These are phyloP conservation scores for Caenorhabditis sp. DNA, from an alignment of 2,888 invertebrate species.

Conservation along the genomic window DNA sequence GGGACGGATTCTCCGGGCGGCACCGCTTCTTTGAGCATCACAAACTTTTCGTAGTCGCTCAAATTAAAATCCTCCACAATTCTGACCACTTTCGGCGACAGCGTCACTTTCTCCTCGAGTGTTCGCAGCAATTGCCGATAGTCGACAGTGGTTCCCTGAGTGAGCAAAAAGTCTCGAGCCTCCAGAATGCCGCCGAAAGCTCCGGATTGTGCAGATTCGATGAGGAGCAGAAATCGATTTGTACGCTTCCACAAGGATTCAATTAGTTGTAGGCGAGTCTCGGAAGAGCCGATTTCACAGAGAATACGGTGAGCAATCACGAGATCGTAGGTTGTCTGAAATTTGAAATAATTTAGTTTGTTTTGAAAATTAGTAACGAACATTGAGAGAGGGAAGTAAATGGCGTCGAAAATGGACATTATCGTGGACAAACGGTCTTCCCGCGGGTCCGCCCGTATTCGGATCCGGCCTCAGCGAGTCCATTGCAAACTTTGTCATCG, in stretches of 20 bases:
- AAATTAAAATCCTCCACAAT: slow-evolving; percentile 63
- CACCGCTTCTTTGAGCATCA: slow-evolving; percentile 68
- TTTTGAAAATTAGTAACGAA: neutral
- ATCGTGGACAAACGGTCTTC: slow-evolving; percentile 63
- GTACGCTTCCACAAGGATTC: slow-evolving; percentile 74
- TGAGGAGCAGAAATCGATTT: slow-evolving; percentile 72
- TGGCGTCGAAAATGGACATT: slow-evolving; percentile 72
- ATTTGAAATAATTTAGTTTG: neutral
- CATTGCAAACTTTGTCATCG: slow-evolving; percentile 86
- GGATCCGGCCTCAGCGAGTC: slow-evolving; percentile 74
- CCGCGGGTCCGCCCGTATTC: neutral
- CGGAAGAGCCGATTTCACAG: slow-evolving; percentile 68
- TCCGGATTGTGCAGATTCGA: slow-evolving; percentile 72
- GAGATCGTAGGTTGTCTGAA: slow-evolving; percentile 73
- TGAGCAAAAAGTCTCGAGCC: slow-evolving; percentile 87
- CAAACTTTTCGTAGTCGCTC: slow-evolving; percentile 71
- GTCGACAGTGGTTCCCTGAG: slow-evolving; percentile 79
- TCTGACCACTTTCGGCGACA: slow-evolving; percentile 36
- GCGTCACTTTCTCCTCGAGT: slow-evolving; percentile 34
- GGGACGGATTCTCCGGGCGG: slow-evolving; percentile 66
- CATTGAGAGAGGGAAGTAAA: slow-evolving; percentile 67
- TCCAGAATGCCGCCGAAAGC: slow-evolving; percentile 87
- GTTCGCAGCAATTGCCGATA: slow-evolving; percentile 35
- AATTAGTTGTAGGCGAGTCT: slow-evolving; percentile 67
- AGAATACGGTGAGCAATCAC: slow-evolving; percentile 75